A percentile compares a stretch with the other conserved stretches of the same genome.
These are phyloP conservation scores for Pseudois nayaur DNA, from an alignment of 2,113 vertebrate genomes.

Conservation along the genomic window DNA sequence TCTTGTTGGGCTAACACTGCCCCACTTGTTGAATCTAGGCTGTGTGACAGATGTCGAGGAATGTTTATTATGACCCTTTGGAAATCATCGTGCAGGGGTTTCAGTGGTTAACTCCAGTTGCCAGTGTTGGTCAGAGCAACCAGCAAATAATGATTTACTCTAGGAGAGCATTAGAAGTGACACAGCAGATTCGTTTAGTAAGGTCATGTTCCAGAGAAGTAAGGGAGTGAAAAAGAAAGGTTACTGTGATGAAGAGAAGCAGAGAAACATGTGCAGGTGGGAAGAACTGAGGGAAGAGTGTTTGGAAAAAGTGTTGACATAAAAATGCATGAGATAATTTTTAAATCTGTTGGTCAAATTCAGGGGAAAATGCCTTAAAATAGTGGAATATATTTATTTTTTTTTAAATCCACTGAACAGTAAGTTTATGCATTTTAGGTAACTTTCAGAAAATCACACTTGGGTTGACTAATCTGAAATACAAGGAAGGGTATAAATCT, in stretches of 20 bases:
- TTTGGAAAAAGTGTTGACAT: not conserved
- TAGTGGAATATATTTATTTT: not conserved
- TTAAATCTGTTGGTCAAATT: not conserved
- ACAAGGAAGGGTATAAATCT: not conserved
- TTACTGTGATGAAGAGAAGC: not conserved
- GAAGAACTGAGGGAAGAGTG: not conserved
- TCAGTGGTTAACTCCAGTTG: not conserved
- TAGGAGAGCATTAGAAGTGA: not conserved
- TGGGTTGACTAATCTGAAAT: not conserved
- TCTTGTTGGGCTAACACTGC: too few species aligned
- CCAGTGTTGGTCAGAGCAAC: not conserved
- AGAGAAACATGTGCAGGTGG: not conserved
- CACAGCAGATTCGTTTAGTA: not conserved
- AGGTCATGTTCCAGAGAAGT: not conserved
- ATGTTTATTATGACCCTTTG: not conserved
- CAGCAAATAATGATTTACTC: not conserved
- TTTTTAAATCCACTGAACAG: not conserved
- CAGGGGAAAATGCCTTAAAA: not conserved
- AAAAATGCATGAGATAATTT: not conserved
- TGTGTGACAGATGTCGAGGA: not conserved
- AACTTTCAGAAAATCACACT: slow-evolving; percentile 3
- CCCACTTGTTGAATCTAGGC: not conserved
- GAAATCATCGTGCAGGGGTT: not conserved
- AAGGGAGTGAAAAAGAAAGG: not conserved
- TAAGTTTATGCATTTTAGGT: not conserved